Evolutionary conservation across 2,113 vertebrate species (phyloP).

Genomic region (Bombycilla garrulus): DNA sequence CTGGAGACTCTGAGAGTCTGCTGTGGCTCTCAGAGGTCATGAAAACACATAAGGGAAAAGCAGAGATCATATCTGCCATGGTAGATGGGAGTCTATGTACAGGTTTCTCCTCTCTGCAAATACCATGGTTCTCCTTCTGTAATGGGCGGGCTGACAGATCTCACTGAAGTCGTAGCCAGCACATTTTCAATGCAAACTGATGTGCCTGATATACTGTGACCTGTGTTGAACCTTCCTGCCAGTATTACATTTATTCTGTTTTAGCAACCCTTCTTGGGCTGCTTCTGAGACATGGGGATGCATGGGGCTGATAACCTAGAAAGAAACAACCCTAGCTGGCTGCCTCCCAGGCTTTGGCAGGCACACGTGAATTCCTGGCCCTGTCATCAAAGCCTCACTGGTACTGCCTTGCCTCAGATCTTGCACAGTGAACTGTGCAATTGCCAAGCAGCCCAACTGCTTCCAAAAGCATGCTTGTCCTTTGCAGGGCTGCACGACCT

Average conservation of each 20-base stretch:
- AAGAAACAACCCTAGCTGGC: background rate
- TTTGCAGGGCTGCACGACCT: background rate
- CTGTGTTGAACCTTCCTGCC: background rate
- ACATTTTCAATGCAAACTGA: background rate
- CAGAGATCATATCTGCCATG: background rate
- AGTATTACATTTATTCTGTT: background rate
- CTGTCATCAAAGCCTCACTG: background rate
- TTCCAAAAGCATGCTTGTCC: background rate
- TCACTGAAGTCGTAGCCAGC: background rate
- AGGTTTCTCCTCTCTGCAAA: background rate
- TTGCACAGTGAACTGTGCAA: background rate
- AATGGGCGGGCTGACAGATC: background rate
- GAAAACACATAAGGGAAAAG: background rate
- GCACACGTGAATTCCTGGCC: fast-evolving
- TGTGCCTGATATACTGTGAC: background rate
- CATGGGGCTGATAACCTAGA: background rate
- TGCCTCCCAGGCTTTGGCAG: background rate
- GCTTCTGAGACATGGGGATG: background rate
- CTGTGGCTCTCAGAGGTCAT: background rate
- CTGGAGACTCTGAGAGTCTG: background rate
- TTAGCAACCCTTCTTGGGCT: background rate
- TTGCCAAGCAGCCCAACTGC: background rate
- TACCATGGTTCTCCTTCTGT: background rate
- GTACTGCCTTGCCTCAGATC: background rate
- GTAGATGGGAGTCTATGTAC: background rate